Percentiles rank a stretch among this genome's conserved stretches.
phyloP scores from a whole-genome alignment of 2,888 invertebrate species.

The Caenorhabditis sp. region DNA sequence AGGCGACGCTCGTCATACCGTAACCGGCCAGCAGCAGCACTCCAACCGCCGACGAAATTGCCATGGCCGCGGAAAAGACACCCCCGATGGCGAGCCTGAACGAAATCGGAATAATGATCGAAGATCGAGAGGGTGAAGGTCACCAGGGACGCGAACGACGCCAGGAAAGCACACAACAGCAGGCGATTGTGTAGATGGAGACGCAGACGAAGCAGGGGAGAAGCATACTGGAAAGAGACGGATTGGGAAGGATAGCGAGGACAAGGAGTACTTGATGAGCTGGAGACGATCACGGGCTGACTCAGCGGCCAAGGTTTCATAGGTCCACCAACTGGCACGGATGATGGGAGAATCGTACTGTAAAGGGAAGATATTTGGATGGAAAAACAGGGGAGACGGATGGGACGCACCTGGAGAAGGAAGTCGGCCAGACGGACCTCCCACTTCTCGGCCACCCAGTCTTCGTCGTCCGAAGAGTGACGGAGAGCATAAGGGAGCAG shows the following conservation, averaged over 20 bases:
- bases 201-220: slow-evolving; percentile 77
- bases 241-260: background rate
- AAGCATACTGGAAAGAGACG: slow-evolving; percentile 70
- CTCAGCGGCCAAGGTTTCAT: slow-evolving; percentile 78
- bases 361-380: slow-evolving; percentile 70
- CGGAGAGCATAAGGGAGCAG: slow-evolving; percentile 77
- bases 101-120: background rate
- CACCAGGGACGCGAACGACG: slow-evolving; percentile 91
- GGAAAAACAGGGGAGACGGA: no score
- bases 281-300: slow-evolving; percentile 74
- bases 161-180: slow-evolving; percentile 83
- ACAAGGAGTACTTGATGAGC: slow-evolving; percentile 65
- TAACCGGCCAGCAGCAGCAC: slow-evolving; percentile 89
- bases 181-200: slow-evolving; percentile 75
- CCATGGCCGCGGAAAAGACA: slow-evolving; percentile 91
- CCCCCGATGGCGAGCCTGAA: slow-evolving; percentile 83
- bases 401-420: slow-evolving; percentile 61
- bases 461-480: slow-evolving; percentile 72
- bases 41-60: slow-evolving; percentile 90
- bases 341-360: slow-evolving; percentile 68
- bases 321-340: slow-evolving; percentile 77
- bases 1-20: slow-evolving; percentile 78
- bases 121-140: background rate
- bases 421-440: slow-evolving; percentile 75
- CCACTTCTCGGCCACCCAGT: slow-evolving; percentile 77